Evolutionary conservation across 2,888 invertebrate species (phyloP).

Genomic region (Rhogogaster chlorosoma): DNA sequence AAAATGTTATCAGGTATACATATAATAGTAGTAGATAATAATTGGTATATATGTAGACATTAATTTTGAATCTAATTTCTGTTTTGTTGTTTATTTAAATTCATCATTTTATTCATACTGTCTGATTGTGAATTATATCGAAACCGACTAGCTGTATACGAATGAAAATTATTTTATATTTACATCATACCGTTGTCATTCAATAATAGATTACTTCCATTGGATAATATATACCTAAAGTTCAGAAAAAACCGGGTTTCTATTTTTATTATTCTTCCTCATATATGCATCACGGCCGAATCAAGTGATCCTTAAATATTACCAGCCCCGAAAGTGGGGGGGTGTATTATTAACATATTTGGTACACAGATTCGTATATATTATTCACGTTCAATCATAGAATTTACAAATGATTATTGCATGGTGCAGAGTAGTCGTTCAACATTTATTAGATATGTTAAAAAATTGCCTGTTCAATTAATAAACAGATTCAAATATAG

Average conservation of each 20-base stretch:
- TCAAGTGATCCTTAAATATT: too few species aligned
- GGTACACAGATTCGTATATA: not conserved
- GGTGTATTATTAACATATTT: too few species aligned
- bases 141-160: not conserved
- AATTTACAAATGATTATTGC: slow-evolving; percentile 12
- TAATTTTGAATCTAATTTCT: not conserved
- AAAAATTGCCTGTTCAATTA: slow-evolving; percentile 4
- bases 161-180: not conserved
- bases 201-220: too few species aligned
- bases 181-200: not conserved
- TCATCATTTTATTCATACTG: too few species aligned
- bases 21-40: not conserved
- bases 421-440: slow-evolving; percentile 2
- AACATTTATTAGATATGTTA: slow-evolving; percentile 15
- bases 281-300: too few species aligned
- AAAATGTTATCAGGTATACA: not conserved
- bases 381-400: not conserved
- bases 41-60: not conserved
- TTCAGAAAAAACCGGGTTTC: too few species aligned
- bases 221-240: too few species aligned
- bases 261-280: too few species aligned
- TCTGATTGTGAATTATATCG: not conserved
- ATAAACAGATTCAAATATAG: not conserved
- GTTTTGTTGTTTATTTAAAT: not conserved
- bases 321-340: too few species aligned